Percentiles rank a stretch among this genome's conserved stretches.
Conservation (phyloP, 2,797 vertebrate species). For the Chaetodon trifasciatus region DNA sequence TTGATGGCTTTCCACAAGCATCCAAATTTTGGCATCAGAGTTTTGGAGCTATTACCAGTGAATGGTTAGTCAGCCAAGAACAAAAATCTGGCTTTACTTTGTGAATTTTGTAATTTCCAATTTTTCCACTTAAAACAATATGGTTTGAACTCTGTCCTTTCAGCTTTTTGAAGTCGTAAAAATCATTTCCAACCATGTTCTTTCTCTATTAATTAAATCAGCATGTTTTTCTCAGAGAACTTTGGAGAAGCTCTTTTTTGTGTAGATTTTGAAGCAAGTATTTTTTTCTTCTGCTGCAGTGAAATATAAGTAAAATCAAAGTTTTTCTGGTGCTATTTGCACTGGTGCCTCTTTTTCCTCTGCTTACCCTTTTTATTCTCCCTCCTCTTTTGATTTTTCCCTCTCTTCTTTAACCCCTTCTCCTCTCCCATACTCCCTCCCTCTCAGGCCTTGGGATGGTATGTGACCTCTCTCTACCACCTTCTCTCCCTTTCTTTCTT, state of each 20-base stretch:
- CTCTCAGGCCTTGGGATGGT: conserved; percentile 20
- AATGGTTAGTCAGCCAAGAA: conserved; percentile 58
- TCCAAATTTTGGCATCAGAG: conserved; percentile 49
- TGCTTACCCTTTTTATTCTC: conserved; percentile 36
- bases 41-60: conserved; percentile 47
- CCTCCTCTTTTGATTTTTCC: conserved; percentile 30
- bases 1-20: conserved; percentile 50
- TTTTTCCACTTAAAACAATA: conserved; percentile 64
- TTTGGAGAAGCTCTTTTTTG: background rate
- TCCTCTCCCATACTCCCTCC: conserved; percentile 30
- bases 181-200: conserved; percentile 56
- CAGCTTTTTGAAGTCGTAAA: conserved; percentile 59
- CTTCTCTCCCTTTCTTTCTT: conserved; percentile 19
- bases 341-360: conserved; percentile 37
- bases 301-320: conserved; percentile 10
- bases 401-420: conserved; percentile 35
- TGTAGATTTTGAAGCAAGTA: background rate
- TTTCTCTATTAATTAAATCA: conserved; percentile 59
- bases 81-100: conserved; percentile 71
- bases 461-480: conserved; percentile 56
- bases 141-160: conserved; percentile 69
- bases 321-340: conserved; percentile 29
- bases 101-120: conserved; percentile 64
- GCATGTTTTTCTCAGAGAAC: conserved; percentile 34
- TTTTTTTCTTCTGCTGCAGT: conserved; percentile 5